Evolutionary conservation across 2,113 vertebrate species (phyloP).

Genomic region (Etia nguti): DNA sequence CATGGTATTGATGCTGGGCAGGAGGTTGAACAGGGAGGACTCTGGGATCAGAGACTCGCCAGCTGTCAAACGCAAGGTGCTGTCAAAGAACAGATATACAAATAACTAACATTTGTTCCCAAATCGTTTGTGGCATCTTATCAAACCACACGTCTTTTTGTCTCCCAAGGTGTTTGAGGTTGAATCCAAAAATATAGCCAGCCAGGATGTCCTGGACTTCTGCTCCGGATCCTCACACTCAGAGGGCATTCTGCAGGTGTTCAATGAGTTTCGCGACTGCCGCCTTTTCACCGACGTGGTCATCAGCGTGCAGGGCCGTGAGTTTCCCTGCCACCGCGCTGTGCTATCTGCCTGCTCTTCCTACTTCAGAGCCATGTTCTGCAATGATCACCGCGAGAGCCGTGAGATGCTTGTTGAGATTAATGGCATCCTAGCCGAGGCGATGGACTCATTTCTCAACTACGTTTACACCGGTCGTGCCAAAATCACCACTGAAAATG

Average conservation of each 20-base stretch:
- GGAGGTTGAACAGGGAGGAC: slow-evolving; percentile 93
- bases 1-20: slow-evolving; percentile 98
- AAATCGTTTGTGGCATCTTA: background rate
- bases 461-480: slow-evolving; percentile 96
- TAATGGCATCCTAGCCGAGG: slow-evolving; percentile 90
- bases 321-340: slow-evolving; percentile 92
- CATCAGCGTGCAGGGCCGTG: slow-evolving; percentile 89
- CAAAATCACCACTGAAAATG: slow-evolving; percentile 95
- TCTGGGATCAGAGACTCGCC: slow-evolving; percentile 89
- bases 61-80: slow-evolving; percentile 92
- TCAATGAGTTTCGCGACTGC: slow-evolving; percentile 93
- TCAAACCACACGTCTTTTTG: background rate
- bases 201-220: slow-evolving; percentile 91
- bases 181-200: slow-evolving; percentile 83
- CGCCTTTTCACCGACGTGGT: slow-evolving; percentile 93
- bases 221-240: slow-evolving; percentile 90
- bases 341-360: slow-evolving; percentile 93
- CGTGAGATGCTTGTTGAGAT: slow-evolving; percentile 93
- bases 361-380: slow-evolving; percentile 97
- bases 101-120: background rate
- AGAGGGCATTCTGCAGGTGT: slow-evolving; percentile 92
- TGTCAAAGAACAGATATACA: background rate
- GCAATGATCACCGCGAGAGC: slow-evolving; percentile 91
- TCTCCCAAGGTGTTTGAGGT: slow-evolving; percentile 89
- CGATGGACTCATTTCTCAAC: slow-evolving; percentile 95